Evolutionary conservation across 1,140 invertebrate genomes (phyloP).

Genomic region (Solenopsis invicta): DNA sequence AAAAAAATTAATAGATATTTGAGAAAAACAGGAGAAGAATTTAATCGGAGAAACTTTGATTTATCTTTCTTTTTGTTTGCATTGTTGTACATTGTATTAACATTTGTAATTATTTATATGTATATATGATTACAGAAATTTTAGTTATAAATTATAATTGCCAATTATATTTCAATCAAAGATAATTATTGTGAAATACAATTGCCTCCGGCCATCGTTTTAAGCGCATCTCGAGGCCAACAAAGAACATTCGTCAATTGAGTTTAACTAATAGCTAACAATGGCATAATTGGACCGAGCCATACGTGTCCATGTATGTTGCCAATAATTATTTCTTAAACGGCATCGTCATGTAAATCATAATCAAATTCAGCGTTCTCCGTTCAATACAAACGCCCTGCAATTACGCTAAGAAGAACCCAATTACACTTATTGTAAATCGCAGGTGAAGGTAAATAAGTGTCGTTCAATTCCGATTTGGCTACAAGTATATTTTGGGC

Average conservation of each 20-base stretch:
- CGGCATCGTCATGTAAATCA: not conserved
- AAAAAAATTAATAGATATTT: not conserved
- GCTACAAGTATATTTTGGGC: conserved; percentile 74
- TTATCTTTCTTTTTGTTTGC: not conserved
- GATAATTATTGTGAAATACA: conserved; percentile 15
- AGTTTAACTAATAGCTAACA: conserved; percentile 27
- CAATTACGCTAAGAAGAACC: not conserved
- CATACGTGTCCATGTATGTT: not conserved
- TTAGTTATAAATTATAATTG: not conserved
- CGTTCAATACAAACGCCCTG: not conserved
- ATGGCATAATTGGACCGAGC: conserved; percentile 32
- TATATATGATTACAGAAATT: not conserved
- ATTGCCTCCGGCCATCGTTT: not conserved
- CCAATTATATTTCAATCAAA: not conserved
- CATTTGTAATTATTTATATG: not conserved
- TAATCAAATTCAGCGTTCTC: not conserved
- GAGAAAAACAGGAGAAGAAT: not conserved
- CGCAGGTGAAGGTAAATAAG: conserved; percentile 30
- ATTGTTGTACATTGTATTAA: not conserved
- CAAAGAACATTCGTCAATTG: conserved; percentile 28
- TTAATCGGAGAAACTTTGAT: not conserved
- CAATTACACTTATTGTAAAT: not conserved
- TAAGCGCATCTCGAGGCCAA: conserved; percentile 23
- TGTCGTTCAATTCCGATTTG: conserved; percentile 2
- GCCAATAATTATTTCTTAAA: not conserved